A percentile compares a stretch with the other conserved stretches of the same genome.
These are phyloP conservation scores for Tridacna gigas DNA, from an alignment of 2,888 invertebrate species.

Conservation along the genomic window DNA sequence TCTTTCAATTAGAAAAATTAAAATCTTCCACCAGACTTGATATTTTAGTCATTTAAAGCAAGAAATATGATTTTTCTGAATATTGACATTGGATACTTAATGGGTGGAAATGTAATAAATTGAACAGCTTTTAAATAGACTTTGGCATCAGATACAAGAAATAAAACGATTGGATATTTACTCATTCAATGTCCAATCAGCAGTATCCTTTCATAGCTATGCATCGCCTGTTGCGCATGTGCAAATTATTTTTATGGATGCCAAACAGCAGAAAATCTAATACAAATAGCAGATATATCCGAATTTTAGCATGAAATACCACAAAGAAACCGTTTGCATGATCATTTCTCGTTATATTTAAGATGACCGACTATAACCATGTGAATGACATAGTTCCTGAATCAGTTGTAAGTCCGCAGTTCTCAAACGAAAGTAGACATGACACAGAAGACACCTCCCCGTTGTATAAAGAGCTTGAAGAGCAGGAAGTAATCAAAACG, in stretches of 20 bases:
- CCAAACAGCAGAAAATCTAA: background rate
- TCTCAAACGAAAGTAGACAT: slow-evolving; percentile 12
- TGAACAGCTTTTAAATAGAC: slow-evolving; percentile 7
- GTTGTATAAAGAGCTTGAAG: slow-evolving; percentile 36
- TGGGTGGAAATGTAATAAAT: background rate
- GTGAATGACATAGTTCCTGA: slow-evolving; percentile 15
- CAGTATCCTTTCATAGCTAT: background rate
- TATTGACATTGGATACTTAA: background rate
- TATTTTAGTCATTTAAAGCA: background rate
- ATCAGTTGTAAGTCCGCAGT: background rate
- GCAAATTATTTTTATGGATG: slow-evolving; percentile 63
- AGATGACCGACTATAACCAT: slow-evolving; percentile 18
- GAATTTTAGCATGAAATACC: background rate
- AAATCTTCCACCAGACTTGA: background rate
- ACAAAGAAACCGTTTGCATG: background rate
- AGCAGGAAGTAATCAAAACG: slow-evolving; percentile 74
- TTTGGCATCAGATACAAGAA: background rate
- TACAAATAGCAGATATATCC: background rate
- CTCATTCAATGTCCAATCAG: slow-evolving; percentile 14
- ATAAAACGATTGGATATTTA: background rate
- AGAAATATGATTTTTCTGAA: background rate
- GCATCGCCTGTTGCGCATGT: slow-evolving; percentile 48
- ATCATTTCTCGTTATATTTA: background rate
- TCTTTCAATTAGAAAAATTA: too few relatives aligned
- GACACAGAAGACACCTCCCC: slow-evolving; percentile 55